Conservation (phyloP, 2,797 vertebrate species). For the Miichthys miiuy region DNA sequence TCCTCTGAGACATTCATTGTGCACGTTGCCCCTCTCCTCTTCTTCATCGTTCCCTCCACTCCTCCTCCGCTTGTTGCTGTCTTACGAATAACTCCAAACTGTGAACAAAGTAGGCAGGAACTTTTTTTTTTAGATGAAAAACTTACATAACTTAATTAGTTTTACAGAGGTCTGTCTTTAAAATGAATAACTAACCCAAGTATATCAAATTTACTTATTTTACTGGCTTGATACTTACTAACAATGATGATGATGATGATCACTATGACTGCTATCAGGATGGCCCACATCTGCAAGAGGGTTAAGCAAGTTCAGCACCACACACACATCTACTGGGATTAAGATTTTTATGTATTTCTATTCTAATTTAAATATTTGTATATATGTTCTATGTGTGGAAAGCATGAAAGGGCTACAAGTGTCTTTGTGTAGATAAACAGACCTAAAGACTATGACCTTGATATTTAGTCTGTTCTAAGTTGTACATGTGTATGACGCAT, state of each 20-base stretch:
- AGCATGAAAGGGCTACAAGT: neutral
- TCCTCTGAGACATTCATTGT: conserved; percentile 50
- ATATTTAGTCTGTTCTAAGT: neutral
- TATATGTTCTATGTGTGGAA: neutral
- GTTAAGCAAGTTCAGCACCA: conserved; percentile 5
- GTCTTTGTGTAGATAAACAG: neutral
- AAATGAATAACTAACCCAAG: neutral
- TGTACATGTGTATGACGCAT: neutral
- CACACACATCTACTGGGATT: neutral
- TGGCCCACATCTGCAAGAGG: conserved; percentile 82
- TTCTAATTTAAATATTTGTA: neutral
- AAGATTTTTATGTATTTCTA: neutral
- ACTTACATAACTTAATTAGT: neutral
- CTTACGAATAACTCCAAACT: conserved; percentile 77
- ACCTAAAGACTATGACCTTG: neutral
- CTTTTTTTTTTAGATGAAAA: neutral
- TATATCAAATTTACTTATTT: neutral
- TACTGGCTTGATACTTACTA: conserved; percentile 71
- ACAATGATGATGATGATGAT: conserved; percentile 82
- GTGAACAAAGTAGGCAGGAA: conserved; percentile 36
- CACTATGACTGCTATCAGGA: conserved; percentile 83
- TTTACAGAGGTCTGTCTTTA: neutral
- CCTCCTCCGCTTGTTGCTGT: conserved; percentile 1
- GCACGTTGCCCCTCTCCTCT: conserved; percentile 47
- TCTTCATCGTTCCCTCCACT: conserved; percentile 50